Evolutionary conservation across 1,140 invertebrate species (phyloP), one percentile per base, ranked within the genome.

Genomic region (Drosophila kepulauana): DNA sequence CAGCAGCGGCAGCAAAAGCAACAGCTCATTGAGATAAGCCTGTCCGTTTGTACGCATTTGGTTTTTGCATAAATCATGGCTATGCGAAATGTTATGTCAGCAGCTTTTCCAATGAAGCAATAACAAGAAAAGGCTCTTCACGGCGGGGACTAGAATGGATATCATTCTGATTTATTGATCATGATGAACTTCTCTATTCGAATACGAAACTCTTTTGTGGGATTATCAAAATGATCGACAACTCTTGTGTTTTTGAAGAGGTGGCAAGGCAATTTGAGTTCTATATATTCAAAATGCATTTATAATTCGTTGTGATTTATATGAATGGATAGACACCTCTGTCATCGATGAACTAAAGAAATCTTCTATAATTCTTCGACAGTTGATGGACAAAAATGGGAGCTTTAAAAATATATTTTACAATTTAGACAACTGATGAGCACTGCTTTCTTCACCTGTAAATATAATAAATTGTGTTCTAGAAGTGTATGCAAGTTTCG

Each of bases 11-110:
- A 48, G 43, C 56, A 20, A 30, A 6, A 52, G 66, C 75, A 65
- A 54, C 81, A 78, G 69, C 85, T 88, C 84, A 81, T 88, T 88
- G 84, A 88, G 84, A 88, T 88, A 89, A 88, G 84, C 84, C 80
- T 89, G 81, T 84, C 78, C 68, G 81, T 69, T 84, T 81, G 75
- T 84, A 76, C 68, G 85, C 88, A 46, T 78, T 75, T 69, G 78
- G 69, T 61, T 81, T 88, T 79, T 81, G 78, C 81, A 89, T 88
- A 88, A 89, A 85, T 88, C 85, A 88, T 89, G 77, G 54, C 74
- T 51, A 71, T 77, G 68, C 85, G 65, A 85, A 85, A 81, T 82
- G 85, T 88, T 89, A 81, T 89, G 81, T 85, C 85, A 88, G 80
- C 84, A 63, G 75, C 61, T 57, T 69, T 74, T 56, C 43, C 56